These are phyloP conservation scores for Caenorhabditis briggsae DNA, from an alignment of 1,140 invertebrate genomes.

Conservation along the genomic window DNA sequence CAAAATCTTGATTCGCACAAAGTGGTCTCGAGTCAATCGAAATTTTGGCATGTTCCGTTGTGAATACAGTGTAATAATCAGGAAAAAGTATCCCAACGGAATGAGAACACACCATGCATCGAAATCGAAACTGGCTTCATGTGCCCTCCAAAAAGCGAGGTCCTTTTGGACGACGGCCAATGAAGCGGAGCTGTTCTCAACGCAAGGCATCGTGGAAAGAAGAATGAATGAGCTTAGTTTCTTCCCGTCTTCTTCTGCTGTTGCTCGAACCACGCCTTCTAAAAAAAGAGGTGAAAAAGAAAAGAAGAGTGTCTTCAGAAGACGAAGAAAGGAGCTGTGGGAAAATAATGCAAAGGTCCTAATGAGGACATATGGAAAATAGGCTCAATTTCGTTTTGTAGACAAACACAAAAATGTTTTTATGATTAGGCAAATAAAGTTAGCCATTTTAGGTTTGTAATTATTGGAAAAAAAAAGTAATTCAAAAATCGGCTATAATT, in stretches of 20 bases:
- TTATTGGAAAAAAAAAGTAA: too few species aligned
- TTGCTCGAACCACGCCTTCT: not conserved
- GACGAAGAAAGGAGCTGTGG: not conserved
- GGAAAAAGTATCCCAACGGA: not conserved
- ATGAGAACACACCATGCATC: not conserved
- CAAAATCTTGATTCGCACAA: too few species aligned
- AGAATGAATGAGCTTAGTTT: not conserved
- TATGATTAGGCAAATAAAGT: too few species aligned
- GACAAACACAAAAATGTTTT: too few species aligned
- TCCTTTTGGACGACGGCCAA: not conserved
- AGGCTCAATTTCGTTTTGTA: too few species aligned
- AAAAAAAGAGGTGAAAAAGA: not conserved
- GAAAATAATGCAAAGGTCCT: not conserved
- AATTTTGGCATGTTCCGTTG: too few species aligned
- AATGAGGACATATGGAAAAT: too few species aligned
- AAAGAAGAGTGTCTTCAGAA: constrained; percentile 14
- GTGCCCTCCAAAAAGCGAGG: not conserved
- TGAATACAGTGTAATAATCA: too few species aligned
- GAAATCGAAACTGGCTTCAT: not conserved
- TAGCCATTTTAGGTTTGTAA: too few species aligned
- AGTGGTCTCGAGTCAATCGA: too few species aligned
- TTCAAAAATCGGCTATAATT: too few species aligned
- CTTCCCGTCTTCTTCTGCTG: not conserved
- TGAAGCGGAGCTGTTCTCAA: not conserved
- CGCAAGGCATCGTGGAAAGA: not conserved